Conservation (phyloP, 1,140 invertebrate genomes). For the Zaprionus camerounensis region DNA sequence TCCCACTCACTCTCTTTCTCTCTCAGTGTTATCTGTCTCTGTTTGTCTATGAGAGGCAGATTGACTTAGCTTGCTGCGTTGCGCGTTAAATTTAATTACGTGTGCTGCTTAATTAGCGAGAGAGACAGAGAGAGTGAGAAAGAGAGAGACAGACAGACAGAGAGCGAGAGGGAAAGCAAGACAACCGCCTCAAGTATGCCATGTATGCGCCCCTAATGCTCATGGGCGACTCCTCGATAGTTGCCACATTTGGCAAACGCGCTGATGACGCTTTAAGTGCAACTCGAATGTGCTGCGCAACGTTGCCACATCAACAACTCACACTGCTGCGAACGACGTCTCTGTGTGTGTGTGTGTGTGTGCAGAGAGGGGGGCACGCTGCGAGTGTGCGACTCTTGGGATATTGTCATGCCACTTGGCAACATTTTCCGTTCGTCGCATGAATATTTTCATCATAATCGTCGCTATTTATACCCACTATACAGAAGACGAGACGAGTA, state of each 20-base stretch:
- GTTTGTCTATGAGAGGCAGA: neutral
- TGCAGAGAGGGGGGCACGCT: conserved; percentile 15
- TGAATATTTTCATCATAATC: conserved; percentile 83
- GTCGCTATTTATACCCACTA: conserved; percentile 53
- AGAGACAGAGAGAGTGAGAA: neutral
- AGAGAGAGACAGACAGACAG: neutral
- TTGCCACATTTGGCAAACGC: conserved; percentile 39
- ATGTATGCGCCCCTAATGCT: neutral
- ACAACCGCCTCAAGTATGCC: neutral
- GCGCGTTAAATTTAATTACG: conserved; percentile 78
- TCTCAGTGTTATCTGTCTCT: neutral
- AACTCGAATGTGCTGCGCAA: conserved; percentile 72
- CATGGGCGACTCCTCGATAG: neutral
- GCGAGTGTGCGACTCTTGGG: conserved; percentile 13
- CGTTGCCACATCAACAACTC: conserved; percentile 75
- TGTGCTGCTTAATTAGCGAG: conserved; percentile 65
- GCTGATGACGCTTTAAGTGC: conserved; percentile 69
- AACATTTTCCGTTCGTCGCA: conserved; percentile 72
- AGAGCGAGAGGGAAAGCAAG: neutral
- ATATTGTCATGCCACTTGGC: conserved; percentile 49
- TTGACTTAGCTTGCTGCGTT: conserved; percentile 41
- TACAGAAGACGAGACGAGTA: too few relatives aligned
- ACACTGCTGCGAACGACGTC: neutral
- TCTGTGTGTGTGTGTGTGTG: neutral
- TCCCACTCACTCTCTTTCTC: neutral